These are phyloP conservation scores for Pogonognathellus flavescens DNA, from an alignment of 1,140 invertebrate genomes.

Conservation along the genomic window DNA sequence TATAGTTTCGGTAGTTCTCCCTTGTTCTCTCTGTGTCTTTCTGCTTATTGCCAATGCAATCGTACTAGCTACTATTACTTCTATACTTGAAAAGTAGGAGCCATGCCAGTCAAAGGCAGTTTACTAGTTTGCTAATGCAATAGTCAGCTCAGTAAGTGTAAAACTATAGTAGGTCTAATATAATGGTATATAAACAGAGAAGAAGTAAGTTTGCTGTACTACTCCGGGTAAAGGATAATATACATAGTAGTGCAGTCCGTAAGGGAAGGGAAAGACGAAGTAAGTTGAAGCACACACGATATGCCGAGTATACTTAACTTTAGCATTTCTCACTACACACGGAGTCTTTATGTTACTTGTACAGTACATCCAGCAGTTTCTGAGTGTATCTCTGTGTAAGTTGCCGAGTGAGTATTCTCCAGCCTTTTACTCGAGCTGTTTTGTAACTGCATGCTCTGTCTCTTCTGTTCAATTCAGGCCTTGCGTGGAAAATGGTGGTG, in stretches of 20 bases:
- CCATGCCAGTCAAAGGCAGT: not conserved
- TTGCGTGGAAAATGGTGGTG: conserved; percentile 55
- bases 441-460: not conserved
- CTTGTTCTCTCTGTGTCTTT: conserved; percentile 4
- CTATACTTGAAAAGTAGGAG: conserved; percentile 18
- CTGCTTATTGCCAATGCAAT: conserved; percentile 34
- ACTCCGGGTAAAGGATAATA: not conserved
- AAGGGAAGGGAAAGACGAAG: not conserved
- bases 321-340: conserved; percentile 13
- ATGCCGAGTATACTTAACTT: conserved; percentile 27
- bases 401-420: conserved; percentile 12
- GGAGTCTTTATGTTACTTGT: not conserved
- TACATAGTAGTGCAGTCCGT: not conserved
- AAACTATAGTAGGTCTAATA: not conserved
- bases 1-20: conserved; percentile 46
- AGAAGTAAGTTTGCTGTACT: not conserved
- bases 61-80: too few relatives aligned
- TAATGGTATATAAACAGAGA: not conserved
- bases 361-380: not conserved
- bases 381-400: conserved; percentile 5
- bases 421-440: conserved; percentile 15
- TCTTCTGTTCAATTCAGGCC: conserved; percentile 12
- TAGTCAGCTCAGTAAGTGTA: not conserved
- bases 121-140: not conserved
- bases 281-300: conserved; percentile 8